These are phyloP conservation scores for Apis cerana DNA, from an alignment of 1,140 invertebrate genomes.

Conservation along the genomic window DNA sequence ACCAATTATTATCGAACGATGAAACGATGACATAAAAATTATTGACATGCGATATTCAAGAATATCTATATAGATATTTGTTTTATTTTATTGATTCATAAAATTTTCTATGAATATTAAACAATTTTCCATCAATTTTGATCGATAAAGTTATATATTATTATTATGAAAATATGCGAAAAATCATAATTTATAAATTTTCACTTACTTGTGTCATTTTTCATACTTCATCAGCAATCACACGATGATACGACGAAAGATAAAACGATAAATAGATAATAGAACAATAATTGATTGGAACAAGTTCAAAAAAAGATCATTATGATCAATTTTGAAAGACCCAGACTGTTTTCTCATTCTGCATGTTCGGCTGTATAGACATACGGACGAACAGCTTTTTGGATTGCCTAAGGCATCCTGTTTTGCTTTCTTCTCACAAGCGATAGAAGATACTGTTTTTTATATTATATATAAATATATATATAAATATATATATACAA, in stretches of 20 bases:
- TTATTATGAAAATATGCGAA: background rate
- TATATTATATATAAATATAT: slow-evolving; percentile 65
- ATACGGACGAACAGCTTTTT: slow-evolving; percentile 59
- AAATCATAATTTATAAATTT: slow-evolving; percentile 6
- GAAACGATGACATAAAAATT: background rate
- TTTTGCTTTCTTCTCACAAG: slow-evolving; percentile 63
- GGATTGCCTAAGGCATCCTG: slow-evolving; percentile 23
- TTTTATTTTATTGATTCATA: background rate
- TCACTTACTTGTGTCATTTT: background rate
- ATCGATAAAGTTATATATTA: background rate
- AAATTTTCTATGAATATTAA: background rate
- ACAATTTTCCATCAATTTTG: background rate
- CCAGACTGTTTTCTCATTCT: slow-evolving; percentile 6
- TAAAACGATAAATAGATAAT: background rate
- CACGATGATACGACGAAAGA: background rate
- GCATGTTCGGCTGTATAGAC: slow-evolving; percentile 58
- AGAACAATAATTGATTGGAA: background rate
- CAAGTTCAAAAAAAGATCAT: background rate
- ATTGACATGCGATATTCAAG: background rate
- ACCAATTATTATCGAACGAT: background rate
- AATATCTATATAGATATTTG: background rate
- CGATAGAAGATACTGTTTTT: slow-evolving; percentile 62
- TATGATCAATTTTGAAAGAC: background rate
- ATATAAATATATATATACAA: slow-evolving; percentile 56
- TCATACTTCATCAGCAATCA: slow-evolving; percentile 4